Base-by-base conservation (phyloP, 2,113 vertebrate genomes). In the Phoxinus phoxinus region DNA sequence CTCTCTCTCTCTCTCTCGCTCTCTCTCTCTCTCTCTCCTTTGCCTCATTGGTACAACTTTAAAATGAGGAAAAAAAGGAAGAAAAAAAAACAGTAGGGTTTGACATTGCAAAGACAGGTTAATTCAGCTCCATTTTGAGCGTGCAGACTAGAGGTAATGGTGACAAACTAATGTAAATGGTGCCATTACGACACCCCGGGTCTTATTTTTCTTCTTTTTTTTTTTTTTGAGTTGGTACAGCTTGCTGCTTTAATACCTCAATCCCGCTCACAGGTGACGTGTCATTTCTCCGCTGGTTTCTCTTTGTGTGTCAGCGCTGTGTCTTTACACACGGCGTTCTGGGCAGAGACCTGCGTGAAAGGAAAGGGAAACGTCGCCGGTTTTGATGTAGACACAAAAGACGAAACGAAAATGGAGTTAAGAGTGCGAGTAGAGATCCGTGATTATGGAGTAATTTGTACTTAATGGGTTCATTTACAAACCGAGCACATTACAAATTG, bases 41-140 rank as follows among this genome's bases (percentile, higher is more conserved):
- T 75, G 32, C 5, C 86, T 80, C 84, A 84, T 90, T 25, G 11
- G 51, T 46, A 61, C 44, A 21, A 11, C 61, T 76, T n/a, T 46
- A 30, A 79, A 85, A 80, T 46, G 46, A 77, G 44, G 13, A 51
- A 27, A 81, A 75, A 44, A 74, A 23, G 13, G 35, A 53, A 27
- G 4, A 48, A 75, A 78, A 63, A 69, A 83, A 78, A 58, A 63
- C 46, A 63, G 74, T 37, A 76, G 78, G 78, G 83, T 91, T 91
- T 90, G 91, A 93, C 92, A 89, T 88, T 88, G 89, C 56, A 56
- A 81, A 88, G 87, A 91, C 92, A 93, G 92, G 92, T 95, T 94
- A 94, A 94, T 92, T 89, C 90, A 87, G 87, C 86, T 78, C 84
- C 30, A 65, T 87, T 46, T 81, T 56, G 51, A n/a, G 15, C 83